Percentiles rank a stretch among this genome's conserved stretches.
Evolutionary conservation across 2,888 invertebrate species (phyloP).

Genomic region (Ametastegia equiseti): DNA sequence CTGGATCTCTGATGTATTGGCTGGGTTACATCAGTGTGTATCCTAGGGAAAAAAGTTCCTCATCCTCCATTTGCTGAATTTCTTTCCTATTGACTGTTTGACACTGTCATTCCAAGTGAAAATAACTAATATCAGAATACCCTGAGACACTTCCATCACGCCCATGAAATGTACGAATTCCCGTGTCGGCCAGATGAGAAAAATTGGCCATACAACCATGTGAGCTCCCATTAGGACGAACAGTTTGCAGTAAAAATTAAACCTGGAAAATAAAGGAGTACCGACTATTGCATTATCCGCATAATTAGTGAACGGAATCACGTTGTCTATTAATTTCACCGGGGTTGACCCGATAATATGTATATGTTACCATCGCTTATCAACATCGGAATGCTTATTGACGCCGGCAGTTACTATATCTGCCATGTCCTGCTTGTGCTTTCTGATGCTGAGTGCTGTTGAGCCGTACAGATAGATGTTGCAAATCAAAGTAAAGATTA

Average conservation of each 20-base stretch:
- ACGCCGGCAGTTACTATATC: not conserved
- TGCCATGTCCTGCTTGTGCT: not conserved
- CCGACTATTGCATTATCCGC: too few species aligned
- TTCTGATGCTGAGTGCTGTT: not conserved
- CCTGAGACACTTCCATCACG: not conserved
- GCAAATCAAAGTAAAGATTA: not conserved
- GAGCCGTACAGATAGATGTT: not conserved
- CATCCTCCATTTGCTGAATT: too few species aligned
- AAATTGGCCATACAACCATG: not conserved
- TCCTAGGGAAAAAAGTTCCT: too few species aligned
- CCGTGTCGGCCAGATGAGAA: not conserved
- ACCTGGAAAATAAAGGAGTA: conserved; percentile 9
- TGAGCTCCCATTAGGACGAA: conserved; percentile 3
- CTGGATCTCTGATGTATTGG: too few species aligned
- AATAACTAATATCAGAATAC: not conserved
- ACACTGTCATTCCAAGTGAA: conserved; percentile 12
- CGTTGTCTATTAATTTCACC: too few species aligned
- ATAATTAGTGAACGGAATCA: too few species aligned
- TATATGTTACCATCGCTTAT: not conserved
- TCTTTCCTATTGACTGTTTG: not conserved
- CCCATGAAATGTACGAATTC: not conserved
- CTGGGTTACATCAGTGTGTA: too few species aligned
- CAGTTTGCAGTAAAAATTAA: not conserved
- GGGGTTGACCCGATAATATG: too few species aligned
- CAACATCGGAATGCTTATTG: not conserved